phyloP scores from a whole-genome alignment of 2,888 invertebrate species.

The Hydrotaea cyrtoneurina region DNA sequence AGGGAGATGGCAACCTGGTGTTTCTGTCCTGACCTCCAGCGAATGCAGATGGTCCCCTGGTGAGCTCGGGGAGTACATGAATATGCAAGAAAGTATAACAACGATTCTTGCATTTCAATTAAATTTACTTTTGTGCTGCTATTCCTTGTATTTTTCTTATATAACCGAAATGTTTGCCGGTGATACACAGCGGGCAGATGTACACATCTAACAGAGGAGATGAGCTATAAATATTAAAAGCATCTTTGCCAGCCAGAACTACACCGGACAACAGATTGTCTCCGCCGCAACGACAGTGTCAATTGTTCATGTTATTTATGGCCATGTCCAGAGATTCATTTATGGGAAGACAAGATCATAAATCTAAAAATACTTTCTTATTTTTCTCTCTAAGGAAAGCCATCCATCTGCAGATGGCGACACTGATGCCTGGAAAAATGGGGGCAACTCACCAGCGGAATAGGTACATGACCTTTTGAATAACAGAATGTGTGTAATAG shows the following conservation, averaged over 20 bases:
- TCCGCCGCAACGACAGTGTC: background rate
- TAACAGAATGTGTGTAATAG: too few species aligned
- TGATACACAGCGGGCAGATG: background rate
- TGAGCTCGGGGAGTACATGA: background rate
- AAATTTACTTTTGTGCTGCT: background rate
- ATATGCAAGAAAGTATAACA: background rate
- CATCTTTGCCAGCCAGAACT: background rate
- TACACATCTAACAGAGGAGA: slow-evolving; percentile 8
- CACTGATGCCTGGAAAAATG: background rate
- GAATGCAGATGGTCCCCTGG: background rate
- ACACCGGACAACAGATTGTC: slow-evolving; percentile 16
- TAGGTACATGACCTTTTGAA: background rate
- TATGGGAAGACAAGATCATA: background rate
- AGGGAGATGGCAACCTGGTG: too few species aligned
- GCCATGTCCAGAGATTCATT: background rate
- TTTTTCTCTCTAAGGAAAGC: background rate
- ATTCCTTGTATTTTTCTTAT: background rate
- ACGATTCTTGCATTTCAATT: slow-evolving; percentile 20
- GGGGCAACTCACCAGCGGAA: background rate
- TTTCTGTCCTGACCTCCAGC: too few species aligned
- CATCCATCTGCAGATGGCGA: background rate
- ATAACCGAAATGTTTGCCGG: background rate
- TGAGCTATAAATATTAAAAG: slow-evolving; percentile 40
- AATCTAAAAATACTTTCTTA: slow-evolving; percentile 1
- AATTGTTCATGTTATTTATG: slow-evolving; percentile 17